These are phyloP conservation scores for Uropsilus gracilis DNA, from an alignment of 2,113 vertebrate species.

Conservation along the genomic window DNA sequence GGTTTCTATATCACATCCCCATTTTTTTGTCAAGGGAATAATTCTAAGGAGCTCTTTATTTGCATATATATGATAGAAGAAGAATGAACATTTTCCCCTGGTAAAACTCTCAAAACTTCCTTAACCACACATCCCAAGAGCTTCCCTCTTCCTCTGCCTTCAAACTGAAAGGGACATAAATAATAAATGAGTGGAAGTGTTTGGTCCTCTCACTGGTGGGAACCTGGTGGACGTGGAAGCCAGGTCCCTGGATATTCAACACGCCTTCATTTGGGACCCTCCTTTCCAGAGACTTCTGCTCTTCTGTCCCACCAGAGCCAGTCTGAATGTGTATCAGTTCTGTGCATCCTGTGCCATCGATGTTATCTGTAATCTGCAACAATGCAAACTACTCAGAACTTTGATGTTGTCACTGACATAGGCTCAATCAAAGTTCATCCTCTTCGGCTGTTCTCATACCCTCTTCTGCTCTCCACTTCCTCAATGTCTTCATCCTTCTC, in stretches of 20 bases:
- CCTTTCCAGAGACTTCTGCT: background rate
- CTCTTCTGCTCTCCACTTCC: background rate
- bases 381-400: background rate
- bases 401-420: background rate
- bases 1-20: background rate
- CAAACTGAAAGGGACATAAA: background rate
- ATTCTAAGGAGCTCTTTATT: background rate
- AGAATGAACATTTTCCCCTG: rapidly evolving
- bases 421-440: background rate
- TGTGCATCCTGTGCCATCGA: too few species aligned
- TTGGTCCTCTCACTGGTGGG: background rate
- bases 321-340: background rate
- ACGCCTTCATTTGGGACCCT: background rate
- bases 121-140: background rate
- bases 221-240: background rate
- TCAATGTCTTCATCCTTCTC: background rate
- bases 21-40: background rate
- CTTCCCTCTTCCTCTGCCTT: background rate
- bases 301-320: background rate
- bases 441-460: background rate
- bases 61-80: background rate
- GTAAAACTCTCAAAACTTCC: background rate
- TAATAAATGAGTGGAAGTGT: background rate
- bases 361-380: background rate
- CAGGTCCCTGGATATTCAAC: background rate